Evolutionary conservation across 2,888 invertebrate species (phyloP), one percentile per base, ranked within the genome.

Genomic region (Didymodactylos carnosus): DNA sequence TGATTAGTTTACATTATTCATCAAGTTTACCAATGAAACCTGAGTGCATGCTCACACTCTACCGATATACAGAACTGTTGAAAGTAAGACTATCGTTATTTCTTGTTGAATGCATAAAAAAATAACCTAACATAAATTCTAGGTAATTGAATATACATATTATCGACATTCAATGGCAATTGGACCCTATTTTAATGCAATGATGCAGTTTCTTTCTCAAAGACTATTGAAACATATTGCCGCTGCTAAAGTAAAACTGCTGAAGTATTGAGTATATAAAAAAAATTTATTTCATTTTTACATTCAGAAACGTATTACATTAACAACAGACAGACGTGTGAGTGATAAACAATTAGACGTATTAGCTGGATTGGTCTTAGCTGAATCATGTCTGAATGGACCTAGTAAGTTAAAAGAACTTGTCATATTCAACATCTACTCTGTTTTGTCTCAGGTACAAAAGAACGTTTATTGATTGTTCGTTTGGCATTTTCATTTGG

Each of bases 121-220:
- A 49, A 19, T 75, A 11, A 29, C 19, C 41, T 13, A 74, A 8
- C 16, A 14, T 49, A 27, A 39, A 19, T 76, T 77, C 10, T 76
- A 83, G 84, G 87, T 88, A 40, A 86, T 93, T 77, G 88, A 89
- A 80, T 86, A 87, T 77, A 87, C 87, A 19, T 89, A 90, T 78
- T 86, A 87, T 73, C 85, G 88, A 49, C 87, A 91, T 80, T 86
- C 88, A 70, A 86, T 88, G 76, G 86, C 88, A 77, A 87, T 93
- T 72, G 87, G 89, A 27, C 88, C 89, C 79, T 88, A 89, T 16
- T 86, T 89, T 73, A 88, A 88, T 78, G 88, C 91, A 82, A 88
- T 91, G 69, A 83, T 89, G 23, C 92, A 93, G 80, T 90, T 91
- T 83, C 85, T 91, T 62, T 86, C 88, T 77, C 90, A 90, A 82